Percentiles rank a stretch among this genome's conserved stretches.
These are phyloP conservation scores for Anarhynchus alexandrinus DNA, from an alignment of 2,113 vertebrate species.

Conservation along the genomic window DNA sequence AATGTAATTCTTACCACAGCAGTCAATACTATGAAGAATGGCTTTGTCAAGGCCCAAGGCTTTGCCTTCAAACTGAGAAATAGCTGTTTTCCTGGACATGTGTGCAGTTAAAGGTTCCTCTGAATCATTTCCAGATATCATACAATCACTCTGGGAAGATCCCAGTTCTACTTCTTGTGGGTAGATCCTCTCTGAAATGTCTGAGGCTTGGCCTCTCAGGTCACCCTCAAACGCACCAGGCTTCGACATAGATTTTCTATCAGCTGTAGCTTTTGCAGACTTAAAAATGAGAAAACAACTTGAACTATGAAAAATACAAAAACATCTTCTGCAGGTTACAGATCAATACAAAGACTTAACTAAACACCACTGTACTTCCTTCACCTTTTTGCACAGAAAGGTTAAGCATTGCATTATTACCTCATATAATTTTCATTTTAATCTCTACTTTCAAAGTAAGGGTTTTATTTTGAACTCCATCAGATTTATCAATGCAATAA, in stretches of 20 bases:
- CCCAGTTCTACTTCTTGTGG: slow-evolving; percentile 86
- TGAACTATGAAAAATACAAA: neutral
- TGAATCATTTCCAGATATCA: slow-evolving; percentile 82
- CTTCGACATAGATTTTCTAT: slow-evolving; percentile 86
- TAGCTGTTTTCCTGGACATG: slow-evolving; percentile 88
- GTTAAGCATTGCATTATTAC: neutral
- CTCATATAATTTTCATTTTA: neutral
- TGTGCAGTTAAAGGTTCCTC: slow-evolving; percentile 88
- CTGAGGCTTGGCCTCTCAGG: slow-evolving; percentile 79
- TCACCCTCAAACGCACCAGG: slow-evolving; percentile 86
- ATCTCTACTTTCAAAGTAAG: neutral
- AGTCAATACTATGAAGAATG: slow-evolving; percentile 96
- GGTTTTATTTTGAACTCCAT: neutral
- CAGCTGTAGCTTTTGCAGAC: slow-evolving; percentile 91
- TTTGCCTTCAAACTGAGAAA: slow-evolving; percentile 96
- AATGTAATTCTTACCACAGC: slow-evolving; percentile 82
- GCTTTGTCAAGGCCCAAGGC: slow-evolving; percentile 96
- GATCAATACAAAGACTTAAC: neutral
- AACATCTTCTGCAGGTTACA: neutral
- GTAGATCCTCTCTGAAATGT: slow-evolving; percentile 79
- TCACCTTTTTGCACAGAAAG: neutral
- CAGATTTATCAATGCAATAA: neutral
- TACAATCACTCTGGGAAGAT: slow-evolving; percentile 81
- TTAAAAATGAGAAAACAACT: slow-evolving; percentile 57
- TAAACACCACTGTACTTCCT: neutral